A percentile compares a stretch with the other conserved stretches of the same genome.
phyloP scores from a whole-genome alignment of 2,113 vertebrate genomes.

The pig (Sus scrofa) region DNA sequence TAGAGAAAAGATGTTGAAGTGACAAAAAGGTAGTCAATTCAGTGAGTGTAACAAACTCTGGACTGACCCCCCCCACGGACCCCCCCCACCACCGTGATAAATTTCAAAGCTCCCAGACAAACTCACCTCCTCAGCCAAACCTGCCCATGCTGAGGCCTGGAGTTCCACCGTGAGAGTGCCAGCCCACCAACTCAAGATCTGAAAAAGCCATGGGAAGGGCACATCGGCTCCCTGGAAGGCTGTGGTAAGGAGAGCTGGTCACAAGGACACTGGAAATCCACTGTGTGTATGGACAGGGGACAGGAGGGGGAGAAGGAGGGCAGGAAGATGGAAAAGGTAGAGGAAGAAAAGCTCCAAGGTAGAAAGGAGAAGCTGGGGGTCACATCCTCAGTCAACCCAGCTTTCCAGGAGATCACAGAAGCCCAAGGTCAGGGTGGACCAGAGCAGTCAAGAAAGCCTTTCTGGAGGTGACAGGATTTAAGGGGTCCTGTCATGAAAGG shows the following conservation, averaged over 20 bases:
- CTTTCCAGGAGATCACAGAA: not conserved
- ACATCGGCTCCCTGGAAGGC: not conserved
- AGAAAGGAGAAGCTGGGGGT: not conserved
- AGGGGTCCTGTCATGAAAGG: not conserved
- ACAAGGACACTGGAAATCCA: not conserved
- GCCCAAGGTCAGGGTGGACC: not conserved
- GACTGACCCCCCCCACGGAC: too few species aligned
- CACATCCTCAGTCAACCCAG: not conserved
- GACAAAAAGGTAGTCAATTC: not conserved
- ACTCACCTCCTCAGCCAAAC: not conserved
- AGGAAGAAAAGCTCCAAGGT: not conserved
- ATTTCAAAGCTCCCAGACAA: not conserved
- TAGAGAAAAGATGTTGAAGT: not conserved
- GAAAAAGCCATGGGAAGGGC: not conserved
- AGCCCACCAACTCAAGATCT: not conserved
- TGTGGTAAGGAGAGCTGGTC: not conserved
- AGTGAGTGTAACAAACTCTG: not conserved
- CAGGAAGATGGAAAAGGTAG: not conserved
- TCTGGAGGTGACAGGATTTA: not conserved
- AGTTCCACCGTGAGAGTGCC: fast-evolving
- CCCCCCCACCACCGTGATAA: not conserved
- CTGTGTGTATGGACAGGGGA: not conserved
- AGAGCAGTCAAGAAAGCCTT: conserved; percentile 10
- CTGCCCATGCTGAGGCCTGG: not conserved
- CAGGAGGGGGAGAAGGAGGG: not conserved